Evolutionary conservation across 1,140 invertebrate genomes (phyloP).

Genomic region (Homalodisca vitripennis): DNA sequence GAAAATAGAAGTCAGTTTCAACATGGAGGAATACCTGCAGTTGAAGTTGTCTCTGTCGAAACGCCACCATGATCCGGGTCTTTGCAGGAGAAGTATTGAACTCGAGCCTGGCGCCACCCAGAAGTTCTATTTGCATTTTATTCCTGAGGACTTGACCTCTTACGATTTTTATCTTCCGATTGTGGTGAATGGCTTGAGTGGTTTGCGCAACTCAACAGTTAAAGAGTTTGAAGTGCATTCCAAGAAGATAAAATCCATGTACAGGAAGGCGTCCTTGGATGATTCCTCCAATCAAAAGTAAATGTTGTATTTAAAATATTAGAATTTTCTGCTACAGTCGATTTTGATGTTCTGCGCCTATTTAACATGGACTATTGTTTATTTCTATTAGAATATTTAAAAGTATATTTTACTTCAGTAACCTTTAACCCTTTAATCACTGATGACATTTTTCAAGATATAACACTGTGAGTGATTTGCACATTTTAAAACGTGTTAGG

Average conservation of each 20-base stretch:
- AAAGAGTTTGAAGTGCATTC: neutral
- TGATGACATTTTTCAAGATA: no score
- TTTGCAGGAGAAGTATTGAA: neutral
- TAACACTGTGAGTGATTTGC: no score
- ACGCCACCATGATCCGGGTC: constrained; percentile 10
- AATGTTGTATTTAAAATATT: no score
- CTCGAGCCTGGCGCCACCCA: neutral
- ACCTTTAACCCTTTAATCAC: no score
- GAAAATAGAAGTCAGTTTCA: neutral
- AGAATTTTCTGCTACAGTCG: no score
- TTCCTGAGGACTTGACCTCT: constrained; percentile 28
- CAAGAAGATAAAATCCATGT: neutral
- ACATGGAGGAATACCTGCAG: constrained; percentile 27
- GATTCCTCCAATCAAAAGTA: no score
- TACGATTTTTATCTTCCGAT: constrained; percentile 34
- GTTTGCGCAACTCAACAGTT: neutral
- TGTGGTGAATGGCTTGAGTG: constrained; percentile 19
- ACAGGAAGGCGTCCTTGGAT: neutral
- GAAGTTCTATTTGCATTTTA: constrained; percentile 35
- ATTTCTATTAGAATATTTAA: no score
- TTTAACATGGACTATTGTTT: no score
- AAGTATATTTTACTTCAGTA: no score
- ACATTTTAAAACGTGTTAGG: no score
- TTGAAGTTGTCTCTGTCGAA: constrained; percentile 27
- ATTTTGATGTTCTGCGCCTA: no score